Conservation (phyloP, 1,140 invertebrate genomes). For the Drosophila arizonae region DNA sequence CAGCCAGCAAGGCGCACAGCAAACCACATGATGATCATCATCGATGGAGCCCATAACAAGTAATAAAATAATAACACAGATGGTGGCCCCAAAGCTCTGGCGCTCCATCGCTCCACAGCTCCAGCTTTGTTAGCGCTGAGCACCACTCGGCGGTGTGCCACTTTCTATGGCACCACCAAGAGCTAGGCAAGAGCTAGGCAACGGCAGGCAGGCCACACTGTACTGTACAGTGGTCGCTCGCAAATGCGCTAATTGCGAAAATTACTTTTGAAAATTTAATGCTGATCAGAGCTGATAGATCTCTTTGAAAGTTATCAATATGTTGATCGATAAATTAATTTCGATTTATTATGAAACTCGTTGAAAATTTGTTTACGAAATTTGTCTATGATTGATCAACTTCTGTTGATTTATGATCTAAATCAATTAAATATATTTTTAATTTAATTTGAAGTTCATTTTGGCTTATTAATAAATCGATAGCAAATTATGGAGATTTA, state of each 20-base stretch:
- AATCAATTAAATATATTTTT: too few relatives aligned
- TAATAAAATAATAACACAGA: constrained; percentile 82
- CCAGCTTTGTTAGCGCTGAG: constrained; percentile 2
- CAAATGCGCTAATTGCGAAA: constrained; percentile 5
- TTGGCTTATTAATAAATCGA: too few relatives aligned
- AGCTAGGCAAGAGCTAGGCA: constrained; percentile 7
- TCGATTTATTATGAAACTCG: too few relatives aligned
- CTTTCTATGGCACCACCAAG: constrained; percentile 64
- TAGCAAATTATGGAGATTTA: too few relatives aligned
- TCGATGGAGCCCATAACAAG: constrained; percentile 73
- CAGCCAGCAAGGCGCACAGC: constrained; percentile 37
- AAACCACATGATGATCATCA: constrained; percentile 56
- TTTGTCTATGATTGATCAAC: too few relatives aligned
- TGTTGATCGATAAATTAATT: neutral
- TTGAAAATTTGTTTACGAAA: too few relatives aligned
- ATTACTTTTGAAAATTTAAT: neutral
- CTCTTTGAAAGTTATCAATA: constrained; percentile 3
- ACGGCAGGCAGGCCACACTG: constrained; percentile 6
- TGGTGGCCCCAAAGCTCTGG: constrained; percentile 64
- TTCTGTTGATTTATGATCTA: too few relatives aligned
- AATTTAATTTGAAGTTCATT: too few relatives aligned
- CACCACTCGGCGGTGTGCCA: constrained; percentile 50
- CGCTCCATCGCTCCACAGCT: constrained; percentile 1
- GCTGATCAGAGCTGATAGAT: neutral
- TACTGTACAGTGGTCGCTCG: constrained; percentile 44